These are phyloP conservation scores for Mastomys natalensis DNA, from an alignment of 2,113 vertebrate genomes.

Conservation along the genomic window DNA sequence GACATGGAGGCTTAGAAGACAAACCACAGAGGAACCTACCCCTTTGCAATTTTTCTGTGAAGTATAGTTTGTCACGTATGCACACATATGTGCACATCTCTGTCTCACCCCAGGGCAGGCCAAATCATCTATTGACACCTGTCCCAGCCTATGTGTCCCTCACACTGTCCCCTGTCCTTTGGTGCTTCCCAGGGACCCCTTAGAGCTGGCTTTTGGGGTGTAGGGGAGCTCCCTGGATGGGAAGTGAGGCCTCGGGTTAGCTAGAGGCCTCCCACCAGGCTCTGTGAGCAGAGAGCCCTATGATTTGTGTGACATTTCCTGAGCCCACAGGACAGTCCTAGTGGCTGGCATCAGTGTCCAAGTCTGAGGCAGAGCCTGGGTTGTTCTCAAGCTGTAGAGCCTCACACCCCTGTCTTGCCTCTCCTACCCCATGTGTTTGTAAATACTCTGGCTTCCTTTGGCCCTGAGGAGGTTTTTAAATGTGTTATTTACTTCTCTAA, in stretches of 20 bases:
- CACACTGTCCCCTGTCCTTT: constrained; percentile 65
- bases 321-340: not conserved
- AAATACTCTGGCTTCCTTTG: constrained; percentile 82
- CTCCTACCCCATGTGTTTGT: constrained; percentile 70
- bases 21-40: not conserved
- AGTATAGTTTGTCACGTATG: not conserved
- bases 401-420: constrained; percentile 27
- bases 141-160: constrained; percentile 31
- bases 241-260: constrained; percentile 46
- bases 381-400: not conserved
- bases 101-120: constrained; percentile 3
- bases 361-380: constrained; percentile 24
- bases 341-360: not conserved
- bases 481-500: constrained; percentile 85
- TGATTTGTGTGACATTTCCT: not conserved
- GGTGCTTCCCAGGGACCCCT: constrained; percentile 81
- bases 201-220: constrained; percentile 75
- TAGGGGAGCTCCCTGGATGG: constrained; percentile 33
- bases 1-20: constrained; percentile 61
- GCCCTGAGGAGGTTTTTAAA: constrained; percentile 83
- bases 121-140: not conserved
- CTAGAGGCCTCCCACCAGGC: not conserved
- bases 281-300: constrained; percentile 40
- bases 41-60: constrained; percentile 45
- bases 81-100: not conserved